Percentiles rank a stretch among this genome's conserved stretches.
phyloP scores from a whole-genome alignment of 2,888 invertebrate species.

The Heteromyza rotundicornis region DNA sequence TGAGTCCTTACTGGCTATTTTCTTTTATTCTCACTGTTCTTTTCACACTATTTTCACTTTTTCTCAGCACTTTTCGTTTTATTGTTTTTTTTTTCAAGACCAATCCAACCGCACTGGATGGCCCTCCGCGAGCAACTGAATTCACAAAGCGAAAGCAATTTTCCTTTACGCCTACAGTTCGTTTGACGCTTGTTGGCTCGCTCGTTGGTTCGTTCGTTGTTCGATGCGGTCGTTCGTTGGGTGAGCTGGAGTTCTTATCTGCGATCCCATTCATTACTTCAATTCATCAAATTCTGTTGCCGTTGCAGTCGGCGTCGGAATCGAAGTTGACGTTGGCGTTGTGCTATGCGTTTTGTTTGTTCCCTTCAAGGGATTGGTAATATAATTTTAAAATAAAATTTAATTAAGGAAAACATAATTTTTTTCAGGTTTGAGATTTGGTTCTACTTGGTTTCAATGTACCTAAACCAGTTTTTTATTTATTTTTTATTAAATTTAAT shows the following conservation, averaged over 20 bases:
- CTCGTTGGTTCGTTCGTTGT: constrained; percentile 8
- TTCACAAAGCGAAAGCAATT: constrained; percentile 35
- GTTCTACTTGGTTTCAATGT: too few species aligned
- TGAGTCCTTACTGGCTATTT: constrained; percentile 9
- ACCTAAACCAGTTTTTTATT: too few species aligned
- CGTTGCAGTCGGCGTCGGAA: too few species aligned
- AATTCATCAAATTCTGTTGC: too few species aligned
- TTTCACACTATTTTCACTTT: constrained; percentile 35
- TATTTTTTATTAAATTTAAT: too few species aligned
- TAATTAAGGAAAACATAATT: too few species aligned
- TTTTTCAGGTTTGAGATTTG: too few species aligned
- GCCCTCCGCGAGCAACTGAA: constrained; percentile 61
- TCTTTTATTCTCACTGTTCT: constrained; percentile 26
- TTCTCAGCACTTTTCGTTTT: constrained; percentile 34
- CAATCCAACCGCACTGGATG: constrained; percentile 61
- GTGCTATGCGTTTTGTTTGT: too few species aligned
- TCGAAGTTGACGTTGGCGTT: too few species aligned
- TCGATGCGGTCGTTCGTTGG: background rate
- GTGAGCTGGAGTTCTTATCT: background rate
- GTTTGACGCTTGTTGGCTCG: too few species aligned
- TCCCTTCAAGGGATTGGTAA: too few species aligned
- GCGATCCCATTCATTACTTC: constrained; percentile 18
- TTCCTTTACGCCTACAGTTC: constrained; percentile 38
- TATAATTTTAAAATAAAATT: too few species aligned
- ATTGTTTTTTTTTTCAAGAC: constrained; percentile 36